A percentile compares a stretch with the other conserved stretches of the same genome.
Conservation (phyloP, 2,113 vertebrate genomes). For the Bubo blakistoni region DNA sequence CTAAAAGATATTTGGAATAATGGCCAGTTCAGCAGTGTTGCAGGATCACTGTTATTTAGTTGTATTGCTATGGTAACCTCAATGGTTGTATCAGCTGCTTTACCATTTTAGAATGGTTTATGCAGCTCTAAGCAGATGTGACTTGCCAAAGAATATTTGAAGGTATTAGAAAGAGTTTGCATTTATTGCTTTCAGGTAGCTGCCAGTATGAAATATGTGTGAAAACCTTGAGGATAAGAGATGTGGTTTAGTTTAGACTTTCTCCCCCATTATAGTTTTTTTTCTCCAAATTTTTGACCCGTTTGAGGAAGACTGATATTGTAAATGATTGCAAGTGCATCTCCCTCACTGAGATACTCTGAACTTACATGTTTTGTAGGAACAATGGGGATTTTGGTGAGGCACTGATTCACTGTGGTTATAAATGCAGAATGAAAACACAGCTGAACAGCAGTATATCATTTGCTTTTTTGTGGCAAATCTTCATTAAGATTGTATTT, state of each 20-base stretch:
- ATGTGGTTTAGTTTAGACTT: neutral
- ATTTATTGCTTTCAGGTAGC: neutral
- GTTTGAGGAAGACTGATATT: neutral
- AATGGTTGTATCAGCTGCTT: neutral
- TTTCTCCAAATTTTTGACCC: neutral
- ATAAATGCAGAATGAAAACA: neutral
- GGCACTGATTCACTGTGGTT: neutral
- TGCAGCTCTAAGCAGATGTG: neutral
- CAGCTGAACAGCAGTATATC: neutral
- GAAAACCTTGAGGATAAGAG: neutral
- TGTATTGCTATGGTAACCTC: conserved; percentile 8
- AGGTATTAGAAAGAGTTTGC: conserved; percentile 15
- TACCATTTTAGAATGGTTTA: neutral
- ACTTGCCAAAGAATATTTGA: conserved; percentile 18
- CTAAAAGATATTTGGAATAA: neutral
- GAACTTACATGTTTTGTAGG: neutral
- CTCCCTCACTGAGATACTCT: neutral
- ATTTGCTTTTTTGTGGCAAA: neutral
- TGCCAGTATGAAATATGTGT: neutral
- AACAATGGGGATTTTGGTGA: neutral
- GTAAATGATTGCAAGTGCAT: neutral
- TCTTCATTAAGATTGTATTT: neutral
- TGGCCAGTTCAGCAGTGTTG: neutral
- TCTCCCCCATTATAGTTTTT: neutral
- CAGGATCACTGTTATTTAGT: neutral